Conservation (phyloP, 2,888 invertebrate species). For the Drosophila crucigera region DNA sequence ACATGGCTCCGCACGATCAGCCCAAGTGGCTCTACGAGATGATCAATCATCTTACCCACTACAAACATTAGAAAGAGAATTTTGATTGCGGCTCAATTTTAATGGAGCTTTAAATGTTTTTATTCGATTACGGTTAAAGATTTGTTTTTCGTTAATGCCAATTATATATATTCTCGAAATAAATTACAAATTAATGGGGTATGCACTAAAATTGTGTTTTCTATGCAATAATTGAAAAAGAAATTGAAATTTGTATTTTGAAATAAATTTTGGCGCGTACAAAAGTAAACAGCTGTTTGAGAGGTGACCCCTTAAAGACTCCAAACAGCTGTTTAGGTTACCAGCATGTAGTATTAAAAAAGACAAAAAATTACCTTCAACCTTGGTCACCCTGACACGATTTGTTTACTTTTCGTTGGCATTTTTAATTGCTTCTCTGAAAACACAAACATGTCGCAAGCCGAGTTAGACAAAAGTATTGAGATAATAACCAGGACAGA, state of each 20-base stretch:
- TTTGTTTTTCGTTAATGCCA: background rate
- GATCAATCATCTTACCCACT: constrained; percentile 85
- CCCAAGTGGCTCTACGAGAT: constrained; percentile 91
- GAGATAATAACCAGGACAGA: constrained; percentile 83
- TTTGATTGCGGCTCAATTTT: constrained; percentile 8
- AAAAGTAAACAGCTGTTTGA: background rate
- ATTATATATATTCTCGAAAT: constrained; percentile 20
- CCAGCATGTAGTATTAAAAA: background rate
- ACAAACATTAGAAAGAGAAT: constrained; percentile 55
- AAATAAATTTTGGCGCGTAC: background rate
- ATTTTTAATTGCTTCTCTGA: background rate
- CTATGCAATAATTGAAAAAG: background rate
- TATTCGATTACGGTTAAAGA: background rate
- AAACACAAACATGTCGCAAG: constrained; percentile 49
- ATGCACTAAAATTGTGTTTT: background rate
- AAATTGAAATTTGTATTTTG: background rate
- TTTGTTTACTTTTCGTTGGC: constrained; percentile 40
- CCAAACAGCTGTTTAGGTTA: constrained; percentile 36
- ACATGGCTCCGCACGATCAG: constrained; percentile 93
- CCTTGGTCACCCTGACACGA: constrained; percentile 31
- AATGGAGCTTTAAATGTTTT: constrained; percentile 17
- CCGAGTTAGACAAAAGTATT: constrained; percentile 70
- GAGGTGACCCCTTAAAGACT: background rate
- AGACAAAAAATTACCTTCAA: background rate
- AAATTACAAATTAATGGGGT: constrained; percentile 9